Evolutionary conservation across 2,797 vertebrate genomes (phyloP).

Genomic region (Odontamblyopus lacepedii): DNA sequence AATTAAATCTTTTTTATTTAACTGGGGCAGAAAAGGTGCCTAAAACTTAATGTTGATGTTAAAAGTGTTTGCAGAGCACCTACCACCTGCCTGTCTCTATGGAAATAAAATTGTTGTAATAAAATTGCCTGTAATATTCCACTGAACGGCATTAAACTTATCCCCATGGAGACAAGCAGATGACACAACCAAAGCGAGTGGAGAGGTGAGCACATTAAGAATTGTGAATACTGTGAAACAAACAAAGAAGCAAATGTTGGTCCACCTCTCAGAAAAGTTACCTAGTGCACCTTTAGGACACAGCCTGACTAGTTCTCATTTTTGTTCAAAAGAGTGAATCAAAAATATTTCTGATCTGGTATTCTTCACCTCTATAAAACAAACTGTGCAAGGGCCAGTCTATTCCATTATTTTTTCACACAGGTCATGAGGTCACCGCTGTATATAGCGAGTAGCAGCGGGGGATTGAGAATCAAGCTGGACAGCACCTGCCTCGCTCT

Average conservation of each 20-base stretch:
- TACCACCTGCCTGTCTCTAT: too few relatives aligned
- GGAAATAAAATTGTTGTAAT: too few relatives aligned
- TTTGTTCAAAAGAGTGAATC: neutral
- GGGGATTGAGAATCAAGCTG: constrained; percentile 32
- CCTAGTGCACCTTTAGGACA: neutral
- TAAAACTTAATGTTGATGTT: too few relatives aligned
- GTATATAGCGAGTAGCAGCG: constrained; percentile 34
- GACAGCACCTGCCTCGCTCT: constrained; percentile 37
- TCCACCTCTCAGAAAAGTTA: neutral
- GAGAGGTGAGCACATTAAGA: too few relatives aligned
- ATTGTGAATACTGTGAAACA: neutral
- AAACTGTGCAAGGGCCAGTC: neutral
- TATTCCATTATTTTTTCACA: constrained; percentile 28
- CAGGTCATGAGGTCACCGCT: constrained; percentile 49
- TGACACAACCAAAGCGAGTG: too few relatives aligned
- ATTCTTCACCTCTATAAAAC: neutral
- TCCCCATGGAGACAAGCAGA: too few relatives aligned
- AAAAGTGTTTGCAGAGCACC: too few relatives aligned
- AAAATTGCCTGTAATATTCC: too few relatives aligned
- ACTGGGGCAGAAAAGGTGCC: too few relatives aligned
- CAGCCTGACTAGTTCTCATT: neutral
- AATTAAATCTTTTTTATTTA: too few relatives aligned
- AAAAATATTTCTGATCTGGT: constrained; percentile 1
- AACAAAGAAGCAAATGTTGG: neutral
- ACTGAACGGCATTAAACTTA: too few relatives aligned